Conservation (phyloP, 2,888 invertebrate species). For the Invenusta paracnida region DNA sequence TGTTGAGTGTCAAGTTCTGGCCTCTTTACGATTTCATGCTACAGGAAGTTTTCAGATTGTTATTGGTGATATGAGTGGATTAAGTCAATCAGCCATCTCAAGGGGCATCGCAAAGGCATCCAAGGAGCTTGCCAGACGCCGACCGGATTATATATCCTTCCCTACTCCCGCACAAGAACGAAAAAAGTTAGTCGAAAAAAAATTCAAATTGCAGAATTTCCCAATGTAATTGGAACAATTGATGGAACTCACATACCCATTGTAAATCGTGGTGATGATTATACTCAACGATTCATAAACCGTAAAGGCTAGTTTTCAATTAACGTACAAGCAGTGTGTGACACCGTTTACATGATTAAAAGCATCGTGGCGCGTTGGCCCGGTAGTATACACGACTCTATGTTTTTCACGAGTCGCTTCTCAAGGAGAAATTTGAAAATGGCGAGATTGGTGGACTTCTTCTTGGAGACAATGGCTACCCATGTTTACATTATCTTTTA, state of each 20-base stretch:
- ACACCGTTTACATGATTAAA: not conserved
- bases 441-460: not conserved
- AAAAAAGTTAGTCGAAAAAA: not conserved
- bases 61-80: not conserved
- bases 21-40: conserved; percentile 7
- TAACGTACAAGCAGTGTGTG: not conserved
- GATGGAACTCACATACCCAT: not conserved
- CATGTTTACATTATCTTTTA: not conserved
- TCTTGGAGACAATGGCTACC: not conserved
- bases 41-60: conserved; percentile 10
- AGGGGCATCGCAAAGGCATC: not conserved
- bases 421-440: not conserved
- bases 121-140: not conserved
- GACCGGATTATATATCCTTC: not conserved
- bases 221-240: not conserved
- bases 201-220: not conserved
- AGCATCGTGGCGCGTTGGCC: not conserved
- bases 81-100: not conserved
- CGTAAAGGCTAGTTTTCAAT: not conserved
- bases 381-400: not conserved
- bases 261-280: not conserved
- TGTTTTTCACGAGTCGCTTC: not conserved
- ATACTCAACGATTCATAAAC: not conserved
- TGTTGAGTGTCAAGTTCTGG: not conserved
- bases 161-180: not conserved